phyloP scores from a whole-genome alignment of 2,888 invertebrate species.

The Galeopsomyia nigrocyanea region DNA sequence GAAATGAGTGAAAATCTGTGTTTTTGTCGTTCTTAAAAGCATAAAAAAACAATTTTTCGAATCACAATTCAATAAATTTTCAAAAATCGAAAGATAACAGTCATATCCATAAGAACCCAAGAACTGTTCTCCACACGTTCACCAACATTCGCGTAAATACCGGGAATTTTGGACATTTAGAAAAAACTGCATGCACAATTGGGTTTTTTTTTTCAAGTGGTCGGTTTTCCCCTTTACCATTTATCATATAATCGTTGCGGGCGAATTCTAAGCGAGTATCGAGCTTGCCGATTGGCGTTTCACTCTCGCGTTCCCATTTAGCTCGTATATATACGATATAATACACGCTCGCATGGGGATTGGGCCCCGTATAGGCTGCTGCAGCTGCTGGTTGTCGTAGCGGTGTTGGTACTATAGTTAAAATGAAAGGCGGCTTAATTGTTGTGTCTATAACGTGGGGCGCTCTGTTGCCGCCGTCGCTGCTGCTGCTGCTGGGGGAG shows the following conservation, averaged over 20 bases:
- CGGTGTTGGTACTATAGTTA: constrained; percentile 65
- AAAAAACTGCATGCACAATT: background rate
- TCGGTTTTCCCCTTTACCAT: background rate
- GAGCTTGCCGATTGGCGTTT: constrained; percentile 60
- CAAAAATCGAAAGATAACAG: too few relatives aligned
- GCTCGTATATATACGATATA: constrained; percentile 41
- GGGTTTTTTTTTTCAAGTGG: background rate
- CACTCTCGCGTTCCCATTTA: constrained; percentile 68
- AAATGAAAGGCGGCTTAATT: constrained; percentile 68
- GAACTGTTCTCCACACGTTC: too few relatives aligned
- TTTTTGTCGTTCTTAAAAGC: too few relatives aligned
- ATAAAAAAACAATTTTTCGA: too few relatives aligned
- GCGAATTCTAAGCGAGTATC: constrained; percentile 51
- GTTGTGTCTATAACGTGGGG: constrained; percentile 61
- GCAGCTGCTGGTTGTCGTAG: constrained; percentile 51
- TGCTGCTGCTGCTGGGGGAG: background rate
- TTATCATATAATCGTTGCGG: constrained; percentile 8
- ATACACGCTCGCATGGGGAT: background rate
- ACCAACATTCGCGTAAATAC: too few relatives aligned
- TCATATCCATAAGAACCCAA: too few relatives aligned
- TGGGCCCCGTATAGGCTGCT: background rate
- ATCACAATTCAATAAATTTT: too few relatives aligned
- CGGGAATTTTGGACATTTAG: too few relatives aligned
- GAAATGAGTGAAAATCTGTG: too few relatives aligned
- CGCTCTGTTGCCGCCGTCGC: background rate